Conservation (phyloP, 1,140 invertebrate species). For the Drosophila carrolli region DNA sequence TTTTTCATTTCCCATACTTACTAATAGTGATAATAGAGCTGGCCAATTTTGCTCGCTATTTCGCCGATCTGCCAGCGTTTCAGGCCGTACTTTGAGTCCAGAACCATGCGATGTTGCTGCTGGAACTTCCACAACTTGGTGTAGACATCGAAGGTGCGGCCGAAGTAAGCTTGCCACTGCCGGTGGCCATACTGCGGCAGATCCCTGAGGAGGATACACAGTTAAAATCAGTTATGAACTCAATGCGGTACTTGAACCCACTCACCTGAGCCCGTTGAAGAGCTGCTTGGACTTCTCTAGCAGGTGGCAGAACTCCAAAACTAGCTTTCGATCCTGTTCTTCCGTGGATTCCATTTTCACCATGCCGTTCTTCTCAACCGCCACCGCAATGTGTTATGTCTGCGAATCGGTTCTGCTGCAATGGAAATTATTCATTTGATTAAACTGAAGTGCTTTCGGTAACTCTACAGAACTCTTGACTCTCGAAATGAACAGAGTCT, state of each 20-base stretch:
- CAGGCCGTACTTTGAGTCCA: slow-evolving; percentile 97
- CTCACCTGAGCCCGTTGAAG: slow-evolving; percentile 96
- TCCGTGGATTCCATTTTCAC: slow-evolving; percentile 90
- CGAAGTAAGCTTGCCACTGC: slow-evolving; percentile 99
- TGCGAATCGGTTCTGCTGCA: slow-evolving; percentile 64
- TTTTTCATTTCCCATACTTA: slow-evolving; percentile 86
- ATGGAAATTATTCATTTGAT: slow-evolving; percentile 11
- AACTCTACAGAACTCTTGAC: neutral
- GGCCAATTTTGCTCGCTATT: slow-evolving; percentile 99
- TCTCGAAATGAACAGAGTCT: neutral
- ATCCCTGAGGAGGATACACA: slow-evolving; percentile 88
- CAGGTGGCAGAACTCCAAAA: slow-evolving; percentile 98
- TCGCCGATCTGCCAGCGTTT: slow-evolving; percentile 99
- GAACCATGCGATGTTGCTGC: slow-evolving; percentile 96
- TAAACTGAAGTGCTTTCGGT: neutral
- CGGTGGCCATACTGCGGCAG: slow-evolving; percentile 98
- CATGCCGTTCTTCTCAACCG: slow-evolving; percentile 82
- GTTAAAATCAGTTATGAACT: neutral
- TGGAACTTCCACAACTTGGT: slow-evolving; percentile 99
- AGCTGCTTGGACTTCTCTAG: slow-evolving; percentile 99
- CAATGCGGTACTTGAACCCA: neutral
- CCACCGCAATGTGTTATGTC: slow-evolving; percentile 80
- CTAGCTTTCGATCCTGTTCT: slow-evolving; percentile 96
- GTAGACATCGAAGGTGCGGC: slow-evolving; percentile 98
- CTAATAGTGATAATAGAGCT: slow-evolving; percentile 99